Evolutionary conservation across 2,888 invertebrate genomes (phyloP), one percentile per base, ranked within the genome.

Genomic region (Andrena praecox): DNA sequence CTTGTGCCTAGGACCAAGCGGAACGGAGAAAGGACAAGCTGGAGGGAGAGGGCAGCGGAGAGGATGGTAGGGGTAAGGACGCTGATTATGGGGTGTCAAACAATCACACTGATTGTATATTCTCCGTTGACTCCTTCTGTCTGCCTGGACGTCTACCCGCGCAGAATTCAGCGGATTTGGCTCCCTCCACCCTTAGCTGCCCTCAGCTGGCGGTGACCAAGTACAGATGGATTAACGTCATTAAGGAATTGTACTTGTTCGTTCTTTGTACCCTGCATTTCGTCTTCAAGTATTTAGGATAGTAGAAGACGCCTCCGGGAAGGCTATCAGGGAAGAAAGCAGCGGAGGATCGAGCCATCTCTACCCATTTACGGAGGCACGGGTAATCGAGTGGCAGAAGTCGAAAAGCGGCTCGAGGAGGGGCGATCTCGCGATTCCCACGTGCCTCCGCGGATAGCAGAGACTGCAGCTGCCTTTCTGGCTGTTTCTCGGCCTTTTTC

Each of bases 51-150:
- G 79, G 69, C 86, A 83, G 83, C 85, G 73, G 73, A 67, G 79
- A 77, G 71, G 24, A 81, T 77, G 56, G 90, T 86, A 87, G 91
- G 90, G 92, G 91, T 91, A 93, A 92, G 91, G 91, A 93, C 90
- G 90, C 92, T 94, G 93, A 94, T 94, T 93, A 94, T 93, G 94
- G 94, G 93, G 94, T 93, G 93, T 94, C 93, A 94, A 94, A 94
- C 93, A 94, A 94, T 94, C 93, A 94, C 91, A 90, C 91, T 93
- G 94, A 94, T 93, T 93, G 93, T 93, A 93, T 92, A 93, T 93
- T 92, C 92, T 90, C 89, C 86, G 87, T 90, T 89, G 84, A 84
- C 87, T 90, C 86, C 87, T 86, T 88, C 89, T 86, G 89, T 87
- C 87, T 90, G 85, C 87, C 87, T 87, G 80, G 77, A 78, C 87